A percentile compares a stretch with the other conserved stretches of the same genome.
Evolutionary conservation across 2,888 invertebrate genomes (phyloP).

Genomic region (Conomelus anceps): DNA sequence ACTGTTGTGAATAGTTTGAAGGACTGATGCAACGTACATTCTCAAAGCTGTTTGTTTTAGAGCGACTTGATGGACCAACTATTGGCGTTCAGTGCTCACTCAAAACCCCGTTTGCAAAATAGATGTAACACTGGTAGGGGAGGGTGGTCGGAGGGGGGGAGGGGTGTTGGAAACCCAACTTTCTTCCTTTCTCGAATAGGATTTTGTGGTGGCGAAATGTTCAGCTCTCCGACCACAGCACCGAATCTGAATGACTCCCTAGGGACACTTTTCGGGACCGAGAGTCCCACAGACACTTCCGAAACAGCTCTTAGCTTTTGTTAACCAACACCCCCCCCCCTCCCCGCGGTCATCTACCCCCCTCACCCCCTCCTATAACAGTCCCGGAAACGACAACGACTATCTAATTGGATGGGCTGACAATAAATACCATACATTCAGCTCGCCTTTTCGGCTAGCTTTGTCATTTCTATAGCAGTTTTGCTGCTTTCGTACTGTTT

Average conservation of each 20-base stretch:
- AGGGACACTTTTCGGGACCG: not conserved
- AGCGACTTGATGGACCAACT: slow-evolving; percentile 10
- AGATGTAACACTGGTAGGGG: not conserved
- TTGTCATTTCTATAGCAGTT: not conserved
- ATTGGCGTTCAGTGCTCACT: not conserved
- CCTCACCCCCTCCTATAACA: not conserved
- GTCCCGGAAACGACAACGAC: not conserved
- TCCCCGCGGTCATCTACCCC: not conserved
- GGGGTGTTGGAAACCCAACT: not conserved
- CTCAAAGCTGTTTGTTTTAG: not conserved
- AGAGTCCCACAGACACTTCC: not conserved
- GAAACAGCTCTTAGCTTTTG: not conserved
- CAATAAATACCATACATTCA: not conserved
- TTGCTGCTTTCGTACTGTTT: not conserved
- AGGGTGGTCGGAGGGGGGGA: not conserved
- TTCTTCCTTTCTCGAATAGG: not conserved
- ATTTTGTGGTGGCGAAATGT: not conserved
- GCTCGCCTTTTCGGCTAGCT: not conserved
- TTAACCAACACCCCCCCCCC: slow-evolving; percentile 9
- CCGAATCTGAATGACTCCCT: not conserved
- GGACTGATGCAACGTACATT: not conserved
- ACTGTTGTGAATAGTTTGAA: not conserved
- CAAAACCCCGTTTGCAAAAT: not conserved
- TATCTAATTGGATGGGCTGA: not conserved
- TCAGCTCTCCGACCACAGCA: not conserved